These are phyloP conservation scores for Molossus alvarezi DNA, from an alignment of 2,797 vertebrate genomes.

Conservation along the genomic window DNA sequence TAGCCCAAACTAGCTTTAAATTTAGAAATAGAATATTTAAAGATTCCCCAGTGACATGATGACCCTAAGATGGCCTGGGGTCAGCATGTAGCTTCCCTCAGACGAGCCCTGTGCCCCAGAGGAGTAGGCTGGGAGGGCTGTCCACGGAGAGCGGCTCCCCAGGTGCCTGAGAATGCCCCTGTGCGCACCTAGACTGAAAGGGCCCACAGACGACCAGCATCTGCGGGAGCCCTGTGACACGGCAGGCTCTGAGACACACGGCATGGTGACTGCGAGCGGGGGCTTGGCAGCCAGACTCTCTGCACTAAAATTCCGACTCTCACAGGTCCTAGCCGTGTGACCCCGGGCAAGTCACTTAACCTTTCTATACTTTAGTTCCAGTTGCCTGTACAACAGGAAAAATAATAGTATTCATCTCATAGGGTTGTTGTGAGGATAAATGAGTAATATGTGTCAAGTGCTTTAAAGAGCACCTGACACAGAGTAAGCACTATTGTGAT, in stretches of 20 bases:
- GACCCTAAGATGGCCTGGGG: slow-evolving; percentile 26
- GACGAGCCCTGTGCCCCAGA: background rate
- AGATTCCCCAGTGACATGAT: slow-evolving; percentile 58
- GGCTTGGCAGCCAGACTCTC: background rate
- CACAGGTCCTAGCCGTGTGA: background rate
- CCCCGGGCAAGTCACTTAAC: background rate
- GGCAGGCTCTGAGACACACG: background rate
- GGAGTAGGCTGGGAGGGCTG: background rate
- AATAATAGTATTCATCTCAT: background rate
- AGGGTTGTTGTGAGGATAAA: background rate
- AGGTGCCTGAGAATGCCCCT: background rate
- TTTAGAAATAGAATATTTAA: slow-evolving; percentile 75
- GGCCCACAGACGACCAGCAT: background rate
- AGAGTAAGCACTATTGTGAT: background rate
- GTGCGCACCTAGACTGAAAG: background rate
- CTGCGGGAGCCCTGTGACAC: background rate
- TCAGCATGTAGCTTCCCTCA: background rate
- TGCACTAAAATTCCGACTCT: background rate
- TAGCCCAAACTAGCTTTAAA: slow-evolving; percentile 75
- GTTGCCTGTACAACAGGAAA: background rate
- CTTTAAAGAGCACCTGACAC: background rate
- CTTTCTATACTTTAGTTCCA: slow-evolving; percentile 4
- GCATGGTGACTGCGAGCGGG: background rate
- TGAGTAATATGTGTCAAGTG: background rate
- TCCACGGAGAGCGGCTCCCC: background rate